Conservation (phyloP, 2,888 invertebrate species). For the Parnassius smintheus region DNA sequence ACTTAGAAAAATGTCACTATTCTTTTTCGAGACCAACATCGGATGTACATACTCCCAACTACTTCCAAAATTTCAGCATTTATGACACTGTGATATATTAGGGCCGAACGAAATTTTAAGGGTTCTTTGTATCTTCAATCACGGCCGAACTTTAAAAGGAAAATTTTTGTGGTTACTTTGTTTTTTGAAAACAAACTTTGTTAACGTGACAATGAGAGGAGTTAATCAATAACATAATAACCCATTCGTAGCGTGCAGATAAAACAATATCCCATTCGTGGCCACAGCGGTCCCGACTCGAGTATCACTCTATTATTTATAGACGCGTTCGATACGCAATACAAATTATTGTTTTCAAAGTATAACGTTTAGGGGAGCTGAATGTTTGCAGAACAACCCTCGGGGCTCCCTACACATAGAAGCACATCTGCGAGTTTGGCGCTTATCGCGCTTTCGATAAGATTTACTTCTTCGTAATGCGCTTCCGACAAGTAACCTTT, state of each 20-base stretch:
- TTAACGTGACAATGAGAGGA: neutral
- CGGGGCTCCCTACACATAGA: constrained; percentile 47
- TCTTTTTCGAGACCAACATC: too few species aligned
- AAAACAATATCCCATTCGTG: constrained; percentile 45
- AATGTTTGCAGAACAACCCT: constrained; percentile 78
- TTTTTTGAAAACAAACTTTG: too few species aligned
- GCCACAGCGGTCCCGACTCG: constrained; percentile 49
- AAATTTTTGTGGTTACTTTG: too few species aligned
- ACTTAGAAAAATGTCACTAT: too few species aligned
- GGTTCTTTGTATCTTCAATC: too few species aligned
- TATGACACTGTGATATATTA: too few species aligned
- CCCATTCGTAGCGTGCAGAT: constrained; percentile 46
- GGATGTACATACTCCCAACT: too few species aligned
- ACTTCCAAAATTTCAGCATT: too few species aligned
- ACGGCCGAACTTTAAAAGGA: too few species aligned
- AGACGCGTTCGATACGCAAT: constrained; percentile 80
- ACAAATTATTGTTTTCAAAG: constrained; percentile 82
- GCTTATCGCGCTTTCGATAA: constrained; percentile 52
- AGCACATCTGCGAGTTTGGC: constrained; percentile 49
- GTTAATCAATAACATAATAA: constrained; percentile 20
- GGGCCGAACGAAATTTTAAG: too few species aligned
- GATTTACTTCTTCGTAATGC: constrained; percentile 50
- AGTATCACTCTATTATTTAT: constrained; percentile 81
- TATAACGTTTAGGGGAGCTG: constrained; percentile 80
- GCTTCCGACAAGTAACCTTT: constrained; percentile 56